Percentiles rank a stretch among this genome's conserved stretches.
Conservation (phyloP, 2,888 invertebrate genomes). For the Drosophila acutilabella region DNA sequence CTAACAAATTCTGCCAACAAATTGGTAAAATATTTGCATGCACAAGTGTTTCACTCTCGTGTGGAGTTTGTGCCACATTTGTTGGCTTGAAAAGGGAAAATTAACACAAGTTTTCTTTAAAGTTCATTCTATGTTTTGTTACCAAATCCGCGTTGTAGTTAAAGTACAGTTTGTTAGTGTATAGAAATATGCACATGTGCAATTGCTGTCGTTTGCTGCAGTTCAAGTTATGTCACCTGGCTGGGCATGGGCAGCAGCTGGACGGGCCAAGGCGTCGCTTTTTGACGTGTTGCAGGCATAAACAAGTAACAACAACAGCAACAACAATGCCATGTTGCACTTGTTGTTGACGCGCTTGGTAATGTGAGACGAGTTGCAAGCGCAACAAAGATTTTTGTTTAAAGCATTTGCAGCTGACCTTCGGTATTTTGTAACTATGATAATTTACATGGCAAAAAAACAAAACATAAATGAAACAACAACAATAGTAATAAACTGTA, state of each 20-base stretch:
- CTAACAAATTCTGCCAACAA: conserved; percentile 74
- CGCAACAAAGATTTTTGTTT: conserved; percentile 38
- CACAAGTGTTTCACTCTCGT: conserved; percentile 64
- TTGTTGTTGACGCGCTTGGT: conserved; percentile 55
- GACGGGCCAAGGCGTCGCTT: conserved; percentile 36
- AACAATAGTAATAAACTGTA: conserved; percentile 17
- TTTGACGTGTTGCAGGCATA: conserved; percentile 61
- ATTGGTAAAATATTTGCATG: conserved; percentile 74
- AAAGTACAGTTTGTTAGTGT: conserved; percentile 29
- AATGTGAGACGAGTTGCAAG: conserved; percentile 54
- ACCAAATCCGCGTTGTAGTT: background rate
- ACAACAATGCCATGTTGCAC: conserved; percentile 58
- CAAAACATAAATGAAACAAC: conserved; percentile 2
- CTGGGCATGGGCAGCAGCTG: conserved; percentile 53
- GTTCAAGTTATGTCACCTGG: conserved; percentile 66
- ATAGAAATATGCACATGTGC: conserved; percentile 39
- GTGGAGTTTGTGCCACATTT: conserved; percentile 50
- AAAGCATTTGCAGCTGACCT: conserved; percentile 55
- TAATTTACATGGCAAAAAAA: conserved; percentile 50
- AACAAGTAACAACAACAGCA: conserved; percentile 32
- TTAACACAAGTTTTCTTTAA: no score
- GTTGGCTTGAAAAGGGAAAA: conserved; percentile 15
- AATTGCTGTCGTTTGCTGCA: conserved; percentile 27
- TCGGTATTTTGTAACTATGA: conserved; percentile 70
- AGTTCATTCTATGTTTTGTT: no score